These are phyloP conservation scores for Pollenia labialis DNA, from an alignment of 2,888 invertebrate genomes.

Conservation along the genomic window DNA sequence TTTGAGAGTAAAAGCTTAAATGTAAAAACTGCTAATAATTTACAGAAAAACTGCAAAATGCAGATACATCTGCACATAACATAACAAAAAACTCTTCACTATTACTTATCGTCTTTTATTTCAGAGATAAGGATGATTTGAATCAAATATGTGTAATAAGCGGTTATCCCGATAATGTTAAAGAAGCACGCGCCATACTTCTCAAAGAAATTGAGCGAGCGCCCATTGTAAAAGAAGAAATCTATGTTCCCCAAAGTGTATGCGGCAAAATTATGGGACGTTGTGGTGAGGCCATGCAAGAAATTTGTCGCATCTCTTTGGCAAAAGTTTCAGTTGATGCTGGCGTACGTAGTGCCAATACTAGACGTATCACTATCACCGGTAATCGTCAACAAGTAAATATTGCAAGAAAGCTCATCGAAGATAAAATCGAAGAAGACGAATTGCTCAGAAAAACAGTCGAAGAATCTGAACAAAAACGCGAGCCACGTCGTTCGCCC, in stretches of 20 bases:
- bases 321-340: conserved; percentile 89
- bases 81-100: neutral
- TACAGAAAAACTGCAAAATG: no score
- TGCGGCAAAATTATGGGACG: conserved; percentile 90
- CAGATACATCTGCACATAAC: no score
- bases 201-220: conserved; percentile 89
- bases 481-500: conserved; percentile 85
- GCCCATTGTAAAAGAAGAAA: conserved; percentile 87
- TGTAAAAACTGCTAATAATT: no score
- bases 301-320: conserved; percentile 89
- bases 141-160: conserved; percentile 88
- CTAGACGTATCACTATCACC: conserved; percentile 84
- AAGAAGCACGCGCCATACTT: conserved; percentile 89
- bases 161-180: conserved; percentile 88
- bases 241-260: conserved; percentile 88
- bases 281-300: conserved; percentile 89
- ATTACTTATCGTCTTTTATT: conserved; percentile 69
- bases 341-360: conserved; percentile 80
- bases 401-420: conserved; percentile 89
- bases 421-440: conserved; percentile 87
- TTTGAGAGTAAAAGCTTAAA: no score
- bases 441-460: conserved; percentile 85
- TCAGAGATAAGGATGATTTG: conserved; percentile 86
- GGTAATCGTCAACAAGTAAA: conserved; percentile 91
- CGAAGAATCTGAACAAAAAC: conserved; percentile 82